Conservation (phyloP, 1,140 invertebrate species). For the Orchestia grillus region DNA sequence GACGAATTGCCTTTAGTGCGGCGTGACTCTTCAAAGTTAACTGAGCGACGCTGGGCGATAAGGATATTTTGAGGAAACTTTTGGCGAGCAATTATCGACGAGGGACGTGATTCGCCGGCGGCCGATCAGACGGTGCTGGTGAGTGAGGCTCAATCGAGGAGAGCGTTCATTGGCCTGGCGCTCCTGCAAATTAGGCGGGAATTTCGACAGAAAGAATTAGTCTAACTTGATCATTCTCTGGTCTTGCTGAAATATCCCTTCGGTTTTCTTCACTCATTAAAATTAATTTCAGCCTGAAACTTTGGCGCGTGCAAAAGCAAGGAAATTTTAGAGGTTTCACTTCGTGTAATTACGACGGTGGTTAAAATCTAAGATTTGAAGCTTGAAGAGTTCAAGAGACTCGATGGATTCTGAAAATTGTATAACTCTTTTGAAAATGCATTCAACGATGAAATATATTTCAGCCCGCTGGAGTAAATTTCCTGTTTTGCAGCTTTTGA, state of each 20-base stretch:
- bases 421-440: not conserved
- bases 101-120: slow-evolving; percentile 40
- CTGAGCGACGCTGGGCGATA: slow-evolving; percentile 27
- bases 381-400: too few relatives aligned
- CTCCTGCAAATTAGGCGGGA: not conserved
- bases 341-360: not conserved
- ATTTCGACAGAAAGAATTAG: slow-evolving; percentile 15
- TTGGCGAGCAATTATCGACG: slow-evolving; percentile 47
- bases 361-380: too few relatives aligned
- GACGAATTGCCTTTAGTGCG: slow-evolving; percentile 26
- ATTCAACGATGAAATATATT: not conserved
- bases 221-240: not conserved
- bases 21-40: slow-evolving; percentile 53
- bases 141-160: not conserved
- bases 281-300: not conserved
- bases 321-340: not conserved
- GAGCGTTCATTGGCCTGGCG: not conserved
- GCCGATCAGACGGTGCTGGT: slow-evolving; percentile 22
- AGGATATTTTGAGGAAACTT: slow-evolving; percentile 41
- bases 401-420: too few relatives aligned
- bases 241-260: not conserved
- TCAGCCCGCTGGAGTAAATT: not conserved
- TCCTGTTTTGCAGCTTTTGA: not conserved
- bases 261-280: not conserved
- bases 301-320: not conserved